These are phyloP conservation scores for Aspidapion aeneum DNA, from an alignment of 2,888 invertebrate species.

Conservation along the genomic window DNA sequence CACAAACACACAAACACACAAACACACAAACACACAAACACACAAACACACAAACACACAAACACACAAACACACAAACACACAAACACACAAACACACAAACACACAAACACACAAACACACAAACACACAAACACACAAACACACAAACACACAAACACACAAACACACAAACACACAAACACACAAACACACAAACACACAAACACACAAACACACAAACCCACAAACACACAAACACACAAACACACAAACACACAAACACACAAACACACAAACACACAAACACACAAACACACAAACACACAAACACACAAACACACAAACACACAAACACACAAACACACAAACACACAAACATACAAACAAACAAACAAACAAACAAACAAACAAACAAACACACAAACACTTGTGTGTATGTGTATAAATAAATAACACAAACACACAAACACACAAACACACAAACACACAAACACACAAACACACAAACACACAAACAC, in stretches of 20 bases:
- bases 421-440: background rate
- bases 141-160: background rate
- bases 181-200: background rate
- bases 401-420: too few species aligned
- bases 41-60: background rate
- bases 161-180: background rate
- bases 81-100: background rate
- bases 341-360: background rate
- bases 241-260: background rate
- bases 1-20: background rate
- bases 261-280: background rate
- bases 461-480: background rate
- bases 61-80: background rate
- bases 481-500: background rate
- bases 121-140: background rate
- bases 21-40: background rate
- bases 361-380: background rate
- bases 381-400: background rate
- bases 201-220: background rate
- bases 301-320: background rate
- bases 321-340: background rate
- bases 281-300: background rate
- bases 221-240: background rate
- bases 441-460: background rate
- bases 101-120: background rate